phyloP scores from a whole-genome alignment of 2,113 vertebrate genomes.

The Collichthys lucidus region DNA sequence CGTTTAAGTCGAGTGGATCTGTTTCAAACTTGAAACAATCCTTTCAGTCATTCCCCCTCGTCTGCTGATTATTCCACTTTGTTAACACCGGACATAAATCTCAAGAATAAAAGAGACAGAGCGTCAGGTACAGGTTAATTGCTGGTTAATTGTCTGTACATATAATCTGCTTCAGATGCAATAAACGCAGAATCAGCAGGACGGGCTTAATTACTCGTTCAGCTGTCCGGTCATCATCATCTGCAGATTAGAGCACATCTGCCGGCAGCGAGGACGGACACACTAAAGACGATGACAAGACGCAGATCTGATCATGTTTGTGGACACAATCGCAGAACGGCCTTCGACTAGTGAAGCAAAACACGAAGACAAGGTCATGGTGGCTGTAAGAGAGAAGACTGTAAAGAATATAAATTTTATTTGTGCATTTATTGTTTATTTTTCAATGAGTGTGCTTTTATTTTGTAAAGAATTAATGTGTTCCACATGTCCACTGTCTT shows the following conservation, averaged over 20 bases:
- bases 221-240: conserved; percentile 44
- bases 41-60: too few relatives aligned
- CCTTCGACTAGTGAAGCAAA: not conserved
- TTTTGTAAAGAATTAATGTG: too few relatives aligned
- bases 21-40: not conserved
- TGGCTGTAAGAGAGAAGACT: not conserved
- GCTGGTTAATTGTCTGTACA: not conserved
- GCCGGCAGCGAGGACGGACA: not conserved
- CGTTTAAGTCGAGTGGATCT: not conserved
- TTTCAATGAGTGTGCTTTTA: too few relatives aligned
- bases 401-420: not conserved
- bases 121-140: not conserved
- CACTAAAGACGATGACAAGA: not conserved
- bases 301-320: not conserved
- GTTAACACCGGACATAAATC: not conserved
- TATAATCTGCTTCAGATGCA: conserved; percentile 13
- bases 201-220: conserved; percentile 23
- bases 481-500: too few relatives aligned
- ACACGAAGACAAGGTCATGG: not conserved
- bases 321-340: not conserved
- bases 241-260: conserved; percentile 61
- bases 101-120: not conserved
- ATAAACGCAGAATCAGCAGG: conserved; percentile 17
- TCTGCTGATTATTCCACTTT: not conserved
- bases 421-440: too few relatives aligned